Base-by-base conservation (phyloP, 2,797 vertebrate species). In the Typhlichthys eigenmanni region DNA sequence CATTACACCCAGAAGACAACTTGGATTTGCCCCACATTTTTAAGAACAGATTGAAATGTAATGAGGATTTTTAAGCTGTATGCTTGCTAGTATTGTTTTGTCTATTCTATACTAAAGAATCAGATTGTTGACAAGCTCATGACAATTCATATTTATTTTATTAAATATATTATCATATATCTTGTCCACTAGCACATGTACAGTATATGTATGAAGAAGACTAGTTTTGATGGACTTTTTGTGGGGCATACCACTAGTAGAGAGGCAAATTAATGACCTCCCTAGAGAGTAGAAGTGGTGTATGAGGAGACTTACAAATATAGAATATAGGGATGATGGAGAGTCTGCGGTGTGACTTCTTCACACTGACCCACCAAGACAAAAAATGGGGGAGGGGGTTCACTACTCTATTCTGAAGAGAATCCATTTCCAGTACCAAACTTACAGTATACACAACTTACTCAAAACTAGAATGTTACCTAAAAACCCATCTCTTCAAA, bases 221-320 rank as follows among this genome's bases (percentile, higher is more conserved):
- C 67, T 75, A 71, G 80, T 90, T 87, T 80, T 86, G 84, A 87
- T 80, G 73, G 82, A 78, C 75, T 87, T 87, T 88, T 88, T 87
- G 80, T 88, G 84, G 82, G 78, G 77, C 85, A 87, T 62, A 78
- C 75, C 66, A 85, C 84, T 89, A 86, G 85, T 83, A 76, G 82
- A 78, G 77, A 84, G 76, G 81, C 79, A 87, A 89, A 91, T 88
- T 86, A 91, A 91, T 91, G 82, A 86, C 87, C 84, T 84, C 84
- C 83, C 89, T 57, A 50, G 82, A 80, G 88, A 83, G 66, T 16
- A 58, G 62, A 34, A 60, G 68, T 60, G 74, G 79, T 76, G 76
- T 76, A 75, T 64, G 43, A 86, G 84, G 83, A 88, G 69, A 64
- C 66, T 81, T 85, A 89, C 79, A 86, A 88, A 87, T 87, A 90